A percentile compares a stretch with the other conserved stretches of the same genome.
Conservation (phyloP, 2,888 invertebrate genomes). For the Leptinotarsa rubiginosa region DNA sequence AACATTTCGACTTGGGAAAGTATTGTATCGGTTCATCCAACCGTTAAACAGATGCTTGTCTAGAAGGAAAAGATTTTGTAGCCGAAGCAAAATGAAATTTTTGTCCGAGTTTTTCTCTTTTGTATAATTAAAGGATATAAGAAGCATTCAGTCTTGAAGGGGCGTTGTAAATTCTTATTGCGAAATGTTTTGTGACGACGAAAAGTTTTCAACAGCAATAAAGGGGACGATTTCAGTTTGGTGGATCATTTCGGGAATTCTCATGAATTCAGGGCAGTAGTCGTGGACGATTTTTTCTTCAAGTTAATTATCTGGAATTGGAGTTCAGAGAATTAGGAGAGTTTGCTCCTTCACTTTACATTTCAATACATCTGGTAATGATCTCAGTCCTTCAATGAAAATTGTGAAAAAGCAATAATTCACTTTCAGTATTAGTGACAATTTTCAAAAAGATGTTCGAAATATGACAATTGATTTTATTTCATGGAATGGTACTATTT, state of each 20-base stretch:
- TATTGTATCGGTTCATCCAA: conserved; percentile 11
- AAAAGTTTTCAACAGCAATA: conserved; percentile 9
- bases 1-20: conserved; percentile 6
- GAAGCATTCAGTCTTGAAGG: conserved; percentile 1
- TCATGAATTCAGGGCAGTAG: neutral
- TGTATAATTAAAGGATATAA: conserved; percentile 3
- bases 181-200: conserved; percentile 9
- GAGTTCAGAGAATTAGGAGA: too few relatives aligned
- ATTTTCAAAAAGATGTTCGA: too few relatives aligned
- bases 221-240: neutral
- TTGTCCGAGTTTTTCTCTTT: conserved; percentile 1
- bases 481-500: too few relatives aligned
- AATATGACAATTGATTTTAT: too few relatives aligned
- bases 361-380: too few relatives aligned
- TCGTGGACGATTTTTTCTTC: neutral
- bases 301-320: neutral
- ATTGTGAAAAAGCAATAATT: too few relatives aligned
- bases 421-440: too few relatives aligned
- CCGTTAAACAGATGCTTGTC: conserved; percentile 6
- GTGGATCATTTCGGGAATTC: neutral
- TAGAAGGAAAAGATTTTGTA: neutral
- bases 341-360: too few relatives aligned
- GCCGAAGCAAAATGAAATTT: conserved; percentile 1
- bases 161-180: conserved; percentile 16
- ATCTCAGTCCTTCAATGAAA: too few relatives aligned